Base-by-base conservation (phyloP, 2,888 invertebrate genomes). In the Mantis religiosa region DNA sequence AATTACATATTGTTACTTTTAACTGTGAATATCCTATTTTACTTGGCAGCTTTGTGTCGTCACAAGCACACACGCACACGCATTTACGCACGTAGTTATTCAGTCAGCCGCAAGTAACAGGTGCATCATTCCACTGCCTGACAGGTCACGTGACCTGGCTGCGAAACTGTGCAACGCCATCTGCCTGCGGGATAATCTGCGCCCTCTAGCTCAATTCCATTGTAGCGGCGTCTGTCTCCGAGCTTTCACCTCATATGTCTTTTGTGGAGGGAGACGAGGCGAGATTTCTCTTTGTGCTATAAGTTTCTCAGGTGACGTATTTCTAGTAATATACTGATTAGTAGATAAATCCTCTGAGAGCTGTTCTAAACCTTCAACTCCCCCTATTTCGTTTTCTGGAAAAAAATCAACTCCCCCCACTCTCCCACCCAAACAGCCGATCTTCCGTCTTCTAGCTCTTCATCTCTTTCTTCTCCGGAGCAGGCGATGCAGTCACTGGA, bases 261-360 rank as follows among this genome's bases (percentile, higher is more conserved):
- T 34, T 20, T 27, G 15, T 54, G 85, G 47, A 54, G 27, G 85
- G 34, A 85, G 85, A 41, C 27, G 27, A 54, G 47, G 27, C 15
- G 7, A 47, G 54, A 71, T 71, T 47, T 27, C 54, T 85, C 85
- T 28, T 41, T 85, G 85, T 28, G 41, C 85, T 85, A 47, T 85
- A 85, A 54, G 54, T 85, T 85, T 85, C 54, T 71, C 47, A 47
- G 54, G 47, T 85, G 85, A 85, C 54, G 54, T 85, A 85, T 85
- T 28, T 8, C 27, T 85, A n/a, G 84, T 88, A 88, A 88, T 88
- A 88, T 88, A 87, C 87, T 89, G 87, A 87, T 89, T 84, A 89
- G 85, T 84, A 86, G 87, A 87, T 88, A 89, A 89, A 88, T 89
- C 89, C 89, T 28, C 25, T 8, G 89, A 86, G 88, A 83, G 87